A percentile compares a stretch with the other conserved stretches of the same genome.
Conservation (phyloP, 1,140 invertebrate species). For the Drosophila subobscura region DNA sequence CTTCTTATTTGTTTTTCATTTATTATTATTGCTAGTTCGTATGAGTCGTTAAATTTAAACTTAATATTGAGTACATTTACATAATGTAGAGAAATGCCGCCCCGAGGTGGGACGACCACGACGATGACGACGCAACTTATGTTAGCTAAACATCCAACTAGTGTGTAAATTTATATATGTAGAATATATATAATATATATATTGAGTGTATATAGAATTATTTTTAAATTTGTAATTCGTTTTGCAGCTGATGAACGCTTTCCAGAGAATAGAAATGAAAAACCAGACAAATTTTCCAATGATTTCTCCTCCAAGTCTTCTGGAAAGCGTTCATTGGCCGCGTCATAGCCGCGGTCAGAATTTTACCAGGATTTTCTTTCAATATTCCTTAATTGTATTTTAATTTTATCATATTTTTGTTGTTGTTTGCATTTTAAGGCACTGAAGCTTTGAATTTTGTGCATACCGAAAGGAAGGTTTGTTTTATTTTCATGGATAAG, state of each 20-base stretch:
- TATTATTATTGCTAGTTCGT: constrained; percentile 74
- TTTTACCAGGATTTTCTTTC: constrained; percentile 30
- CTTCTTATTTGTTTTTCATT: constrained; percentile 48
- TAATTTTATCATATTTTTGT: constrained; percentile 7
- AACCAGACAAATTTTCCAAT: constrained; percentile 17
- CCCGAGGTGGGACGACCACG: constrained; percentile 9
- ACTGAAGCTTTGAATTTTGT: constrained; percentile 82
- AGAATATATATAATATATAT: constrained; percentile 60
- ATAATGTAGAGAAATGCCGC: constrained; percentile 67
- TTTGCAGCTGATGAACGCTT: constrained; percentile 51
- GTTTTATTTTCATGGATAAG: constrained; percentile 14
- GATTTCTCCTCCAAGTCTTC: not conserved
- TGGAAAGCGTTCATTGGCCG: constrained; percentile 11
- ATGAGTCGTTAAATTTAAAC: constrained; percentile 77
- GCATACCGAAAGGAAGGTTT: constrained; percentile 66
- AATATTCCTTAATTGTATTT: constrained; percentile 41
- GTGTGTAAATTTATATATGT: constrained; percentile 68
- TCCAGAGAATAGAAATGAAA: constrained; percentile 25
- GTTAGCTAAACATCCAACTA: constrained; percentile 76
- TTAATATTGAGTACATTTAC: constrained; percentile 74
- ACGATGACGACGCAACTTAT: constrained; percentile 45
- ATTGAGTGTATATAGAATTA: constrained; percentile 75
- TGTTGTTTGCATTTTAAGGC: constrained; percentile 72
- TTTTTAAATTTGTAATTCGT: constrained; percentile 66
- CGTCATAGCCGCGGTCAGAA: constrained; percentile 42